These are phyloP conservation scores for Macropodus opercularis DNA, from an alignment of 2,797 vertebrate species.

Conservation along the genomic window DNA sequence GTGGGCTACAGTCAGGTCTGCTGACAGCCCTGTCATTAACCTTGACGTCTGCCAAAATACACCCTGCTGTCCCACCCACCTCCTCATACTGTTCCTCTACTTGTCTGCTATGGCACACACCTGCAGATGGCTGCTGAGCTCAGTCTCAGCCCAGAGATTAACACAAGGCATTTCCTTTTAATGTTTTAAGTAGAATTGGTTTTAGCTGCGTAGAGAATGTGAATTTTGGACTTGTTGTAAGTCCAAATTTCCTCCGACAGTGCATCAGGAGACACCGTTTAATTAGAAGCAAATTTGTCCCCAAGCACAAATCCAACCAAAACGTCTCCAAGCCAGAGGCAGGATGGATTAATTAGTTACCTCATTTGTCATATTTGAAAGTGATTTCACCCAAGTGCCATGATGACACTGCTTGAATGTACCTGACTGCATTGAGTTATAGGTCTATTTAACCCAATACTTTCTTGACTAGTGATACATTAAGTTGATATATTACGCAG, in stretches of 20 bases:
- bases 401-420: conserved; percentile 15
- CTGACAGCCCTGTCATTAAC: conserved; percentile 73
- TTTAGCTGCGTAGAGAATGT: neutral
- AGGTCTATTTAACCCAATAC: conserved; percentile 20
- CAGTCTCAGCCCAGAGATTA: conserved; percentile 34
- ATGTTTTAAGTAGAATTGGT: conserved; percentile 7
- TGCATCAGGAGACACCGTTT: neutral
- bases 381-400: conserved; percentile 12
- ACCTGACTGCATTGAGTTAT: conserved; percentile 26
- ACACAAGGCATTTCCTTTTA: conserved; percentile 18
- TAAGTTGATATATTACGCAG: conserved; percentile 24
- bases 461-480: conserved; percentile 13
- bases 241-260: neutral
- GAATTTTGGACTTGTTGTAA: neutral
- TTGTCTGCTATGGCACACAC: conserved; percentile 28
- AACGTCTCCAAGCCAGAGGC: neutral
- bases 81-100: neutral
- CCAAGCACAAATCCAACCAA: neutral
- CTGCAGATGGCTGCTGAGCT: conserved; percentile 13
- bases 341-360: neutral
- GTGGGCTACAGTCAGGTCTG: conserved; percentile 23
- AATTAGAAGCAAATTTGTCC: conserved; percentile 7
- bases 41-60: conserved; percentile 63
- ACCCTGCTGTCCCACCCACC: conserved; percentile 10
- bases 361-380: conserved; percentile 20